phyloP scores from a whole-genome alignment of 92 coral and sea anemone species.

The Bergia puertoricense region DNA sequence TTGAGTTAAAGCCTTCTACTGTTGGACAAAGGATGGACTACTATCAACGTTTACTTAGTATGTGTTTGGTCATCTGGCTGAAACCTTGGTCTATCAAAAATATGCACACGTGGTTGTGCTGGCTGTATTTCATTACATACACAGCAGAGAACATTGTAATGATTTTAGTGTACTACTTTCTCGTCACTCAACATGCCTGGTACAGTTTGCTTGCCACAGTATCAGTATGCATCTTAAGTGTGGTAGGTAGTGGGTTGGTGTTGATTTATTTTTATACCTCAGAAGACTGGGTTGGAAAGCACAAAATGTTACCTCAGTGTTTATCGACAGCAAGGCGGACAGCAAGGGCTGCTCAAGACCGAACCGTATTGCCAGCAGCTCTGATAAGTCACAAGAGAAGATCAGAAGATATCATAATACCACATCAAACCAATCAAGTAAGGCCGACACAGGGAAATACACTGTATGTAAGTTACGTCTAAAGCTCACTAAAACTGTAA shows the following conservation, averaged over 20 bases:
- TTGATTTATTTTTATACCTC: neutral
- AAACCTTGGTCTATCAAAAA: neutral
- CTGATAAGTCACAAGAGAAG: neutral
- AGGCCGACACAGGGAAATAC: neutral
- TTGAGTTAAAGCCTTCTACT: neutral
- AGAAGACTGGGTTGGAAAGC: neutral
- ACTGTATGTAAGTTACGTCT: neutral
- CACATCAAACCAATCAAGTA: neutral
- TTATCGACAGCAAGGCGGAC: neutral
- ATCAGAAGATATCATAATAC: neutral
- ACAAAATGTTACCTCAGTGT: neutral
- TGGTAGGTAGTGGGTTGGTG: neutral
- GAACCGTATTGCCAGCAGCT: neutral
- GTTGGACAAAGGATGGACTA: no score
- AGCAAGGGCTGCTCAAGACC: neutral
- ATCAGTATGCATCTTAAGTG: conserved; percentile 40
- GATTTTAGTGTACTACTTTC: conserved; percentile 33
- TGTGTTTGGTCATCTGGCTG: conserved; percentile 12
- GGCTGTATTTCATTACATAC: neutral
- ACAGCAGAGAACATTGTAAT: conserved; percentile 28
- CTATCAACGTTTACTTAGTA: neutral
- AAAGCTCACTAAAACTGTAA: neutral
- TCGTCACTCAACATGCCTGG: conserved; percentile 7
- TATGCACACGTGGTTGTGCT: neutral
- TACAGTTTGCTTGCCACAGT: conserved; percentile 40